Evolutionary conservation across 2,888 invertebrate species (phyloP).

Genomic region (Pyrgus malvae): DNA sequence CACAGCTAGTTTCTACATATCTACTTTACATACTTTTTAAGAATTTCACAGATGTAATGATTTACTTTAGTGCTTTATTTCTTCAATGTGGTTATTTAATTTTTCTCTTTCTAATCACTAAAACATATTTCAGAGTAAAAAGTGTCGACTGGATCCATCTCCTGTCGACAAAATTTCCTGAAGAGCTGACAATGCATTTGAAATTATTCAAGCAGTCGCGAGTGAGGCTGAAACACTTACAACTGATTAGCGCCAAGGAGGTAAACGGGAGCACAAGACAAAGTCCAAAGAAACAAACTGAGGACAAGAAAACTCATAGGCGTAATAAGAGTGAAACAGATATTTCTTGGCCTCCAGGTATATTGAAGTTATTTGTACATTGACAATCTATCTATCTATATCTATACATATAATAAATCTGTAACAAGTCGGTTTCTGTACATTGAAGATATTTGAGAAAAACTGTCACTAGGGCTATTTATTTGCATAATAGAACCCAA

Average conservation of each 20-base stretch:
- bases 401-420: too few relatives aligned
- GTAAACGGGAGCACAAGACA: constrained; percentile 62
- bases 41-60: too few relatives aligned
- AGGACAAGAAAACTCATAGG: constrained; percentile 82
- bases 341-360: constrained; percentile 84
- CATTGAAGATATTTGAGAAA: too few relatives aligned
- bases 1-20: too few relatives aligned
- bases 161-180: constrained; percentile 92
- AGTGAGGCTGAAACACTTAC: constrained; percentile 72
- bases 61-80: too few relatives aligned
- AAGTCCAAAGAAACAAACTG: constrained; percentile 64
- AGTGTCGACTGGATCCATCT: constrained; percentile 95
- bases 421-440: too few relatives aligned
- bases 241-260: constrained; percentile 69
- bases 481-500: too few relatives aligned
- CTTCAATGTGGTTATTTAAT: background rate
- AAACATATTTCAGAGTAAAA: constrained; percentile 78
- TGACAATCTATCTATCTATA: too few relatives aligned
- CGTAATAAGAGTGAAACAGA: constrained; percentile 89
- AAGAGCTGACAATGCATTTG: constrained; percentile 94
- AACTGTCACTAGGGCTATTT: too few relatives aligned
- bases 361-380: too few relatives aligned
- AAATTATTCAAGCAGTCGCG: constrained; percentile 91
- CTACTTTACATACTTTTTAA: too few relatives aligned
- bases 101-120: background rate